Evolutionary conservation across 2,888 invertebrate genomes (phyloP), one percentile per base, ranked within the genome.

Genomic region (Malthinus flaveolus): DNA sequence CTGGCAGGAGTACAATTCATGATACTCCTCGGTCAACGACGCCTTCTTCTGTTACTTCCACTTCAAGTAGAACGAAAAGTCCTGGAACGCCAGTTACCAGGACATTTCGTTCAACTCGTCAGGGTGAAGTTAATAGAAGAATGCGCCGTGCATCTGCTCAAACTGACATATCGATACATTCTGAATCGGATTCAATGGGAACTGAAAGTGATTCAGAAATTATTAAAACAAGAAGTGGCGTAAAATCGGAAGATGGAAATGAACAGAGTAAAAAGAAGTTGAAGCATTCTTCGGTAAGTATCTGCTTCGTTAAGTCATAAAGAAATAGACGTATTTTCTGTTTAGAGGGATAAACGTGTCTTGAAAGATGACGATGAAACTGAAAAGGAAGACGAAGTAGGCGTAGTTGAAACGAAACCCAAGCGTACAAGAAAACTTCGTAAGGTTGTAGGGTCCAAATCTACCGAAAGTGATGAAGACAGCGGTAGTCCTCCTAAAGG

Each of bases 61-160:
- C 83, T 4, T 83, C 86, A 3, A 84, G 85, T 49, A 80, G 87
- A 45, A 87, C 86, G 1, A 87, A 87, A 64, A 85, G 86, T 46
- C 87, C 87, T 6, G 86, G 85, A 0, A 82, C 85, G 1, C 83
- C 85, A 0, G 78, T 79, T 5, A 80, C 80, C 49, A 80, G 84
- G 39, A 71, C 74, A 6, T 79, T 77, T 55, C 75, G 65, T 67
- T 79, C 75, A 61, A 82, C 75, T 15, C 76, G 81, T 13, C 75
- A 73, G 23, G 70, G 74, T 62, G 73, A 66, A 53, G 64, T 71
- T 6, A 71, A 74, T 32, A 68, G 81, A 35, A 73, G 81, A 2
- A 77, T 79, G 0, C 78, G 85, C 23, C 78, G 86, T 53, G 81
- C 80, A 32, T 86, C 85, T 0, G 82, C 81, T 10, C 85, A 85